phyloP scores from a whole-genome alignment of 2,888 invertebrate species.

The Melieria crassipennis region DNA sequence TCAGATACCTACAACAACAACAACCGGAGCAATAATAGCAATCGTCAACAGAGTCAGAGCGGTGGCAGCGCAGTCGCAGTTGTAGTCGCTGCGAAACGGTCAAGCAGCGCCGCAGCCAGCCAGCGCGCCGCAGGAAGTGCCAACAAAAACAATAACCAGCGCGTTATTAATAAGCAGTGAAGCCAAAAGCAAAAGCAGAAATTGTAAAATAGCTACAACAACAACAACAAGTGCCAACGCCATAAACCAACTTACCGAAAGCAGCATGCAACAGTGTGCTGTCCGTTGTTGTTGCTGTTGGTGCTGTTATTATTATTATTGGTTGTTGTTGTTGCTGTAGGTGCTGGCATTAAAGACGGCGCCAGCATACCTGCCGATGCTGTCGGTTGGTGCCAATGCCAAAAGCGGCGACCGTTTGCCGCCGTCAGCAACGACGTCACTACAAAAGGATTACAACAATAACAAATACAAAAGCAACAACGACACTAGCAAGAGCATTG shows the following conservation, averaged over 20 bases:
- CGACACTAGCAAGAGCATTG: too few relatives aligned
- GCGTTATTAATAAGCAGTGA: constrained; percentile 4
- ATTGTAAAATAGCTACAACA: too few relatives aligned
- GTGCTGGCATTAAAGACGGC: constrained; percentile 55
- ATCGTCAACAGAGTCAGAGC: constrained; percentile 30
- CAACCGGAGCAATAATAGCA: constrained; percentile 3
- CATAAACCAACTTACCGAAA: too few relatives aligned
- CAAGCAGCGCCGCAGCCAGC: too few relatives aligned
- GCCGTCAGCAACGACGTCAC: constrained; percentile 7
- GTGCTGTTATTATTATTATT: not conserved
- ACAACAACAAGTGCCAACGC: too few relatives aligned
- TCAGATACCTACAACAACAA: constrained; percentile 6
- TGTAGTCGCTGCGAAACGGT: too few relatives aligned
- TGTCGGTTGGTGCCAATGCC: constrained; percentile 2
- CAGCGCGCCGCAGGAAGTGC: too few relatives aligned
- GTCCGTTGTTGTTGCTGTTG: not conserved
- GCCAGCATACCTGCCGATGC: constrained; percentile 57
- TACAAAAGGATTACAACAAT: too few relatives aligned
- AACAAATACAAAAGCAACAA: too few relatives aligned
- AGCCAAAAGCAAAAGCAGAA: constrained; percentile 19
- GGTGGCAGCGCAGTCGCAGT: constrained; percentile 22
- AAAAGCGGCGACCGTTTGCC: not conserved
- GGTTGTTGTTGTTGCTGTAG: not conserved
- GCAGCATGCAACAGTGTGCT: not conserved
- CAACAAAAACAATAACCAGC: constrained; percentile 18